Evolutionary conservation across 2,113 vertebrate genomes (phyloP).

Genomic region (Paedocypris sp.): DNA sequence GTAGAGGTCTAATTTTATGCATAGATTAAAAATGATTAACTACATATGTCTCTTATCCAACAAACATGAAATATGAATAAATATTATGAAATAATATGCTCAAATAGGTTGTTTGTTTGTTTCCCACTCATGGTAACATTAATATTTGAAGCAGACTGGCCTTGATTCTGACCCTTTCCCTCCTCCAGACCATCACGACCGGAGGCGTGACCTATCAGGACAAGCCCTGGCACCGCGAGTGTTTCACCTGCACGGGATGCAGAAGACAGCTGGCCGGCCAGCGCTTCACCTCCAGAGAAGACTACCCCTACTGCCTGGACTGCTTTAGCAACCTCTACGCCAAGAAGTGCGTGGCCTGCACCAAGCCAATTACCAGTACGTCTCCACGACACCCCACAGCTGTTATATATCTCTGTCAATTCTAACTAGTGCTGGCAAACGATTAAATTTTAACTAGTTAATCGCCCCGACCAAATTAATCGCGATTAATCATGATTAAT

Average conservation of each 20-base stretch:
- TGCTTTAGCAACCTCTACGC: conserved; percentile 91
- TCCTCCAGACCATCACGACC: conserved; percentile 76
- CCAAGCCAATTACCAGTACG: conserved; percentile 89
- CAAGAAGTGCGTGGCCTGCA: conserved; percentile 93
- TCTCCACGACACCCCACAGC: conserved; percentile 17
- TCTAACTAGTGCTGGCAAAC: not conserved
- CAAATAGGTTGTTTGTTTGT: no score
- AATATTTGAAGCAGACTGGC: no score
- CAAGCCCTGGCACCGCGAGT: conserved; percentile 93
- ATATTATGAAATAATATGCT: no score
- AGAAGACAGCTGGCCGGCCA: conserved; percentile 86
- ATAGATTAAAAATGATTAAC: no score
- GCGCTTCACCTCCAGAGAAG: conserved; percentile 88
- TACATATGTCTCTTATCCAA: no score
- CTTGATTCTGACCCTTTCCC: not conserved
- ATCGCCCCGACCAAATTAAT: no score
- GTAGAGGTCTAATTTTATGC: no score
- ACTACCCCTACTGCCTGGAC: conserved; percentile 85
- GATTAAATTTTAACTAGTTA: no score
- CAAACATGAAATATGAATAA: no score
- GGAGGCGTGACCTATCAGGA: conserved; percentile 93
- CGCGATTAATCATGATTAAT: not conserved
- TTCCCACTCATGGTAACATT: no score
- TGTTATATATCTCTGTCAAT: not conserved
- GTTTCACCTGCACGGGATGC: conserved; percentile 87